A percentile compares a stretch with the other conserved stretches of the same genome.
Conservation (phyloP, 2,113 vertebrate genomes). For the Ia io region DNA sequence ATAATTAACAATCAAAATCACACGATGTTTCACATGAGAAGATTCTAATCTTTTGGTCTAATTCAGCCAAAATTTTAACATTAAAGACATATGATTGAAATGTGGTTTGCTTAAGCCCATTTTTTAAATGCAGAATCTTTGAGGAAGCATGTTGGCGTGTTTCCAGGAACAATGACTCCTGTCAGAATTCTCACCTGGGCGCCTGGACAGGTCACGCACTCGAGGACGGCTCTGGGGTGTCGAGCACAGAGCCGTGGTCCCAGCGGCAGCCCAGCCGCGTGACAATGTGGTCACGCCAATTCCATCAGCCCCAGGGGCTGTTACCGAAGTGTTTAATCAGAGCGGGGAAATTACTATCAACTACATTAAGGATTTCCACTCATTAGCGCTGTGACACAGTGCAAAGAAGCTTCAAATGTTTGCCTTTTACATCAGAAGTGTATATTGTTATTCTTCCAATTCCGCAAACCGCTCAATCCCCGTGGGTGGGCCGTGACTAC, state of each 20-base stretch:
- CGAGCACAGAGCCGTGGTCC: too few relatives aligned
- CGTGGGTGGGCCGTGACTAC: not conserved
- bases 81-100: not conserved
- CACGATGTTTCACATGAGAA: not conserved
- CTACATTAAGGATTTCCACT: not conserved
- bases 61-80: not conserved
- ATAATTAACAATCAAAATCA: not conserved
- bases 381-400: not conserved
- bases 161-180: not conserved
- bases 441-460: not conserved
- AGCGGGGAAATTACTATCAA: not conserved
- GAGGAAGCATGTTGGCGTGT: not conserved
- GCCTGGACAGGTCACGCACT: not conserved
- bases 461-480: accelerated
- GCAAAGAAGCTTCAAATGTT: not conserved
- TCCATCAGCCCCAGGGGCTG: not conserved
- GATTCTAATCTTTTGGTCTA: not conserved
- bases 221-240: not conserved
- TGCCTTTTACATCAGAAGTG: not conserved
- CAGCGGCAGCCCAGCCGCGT: not conserved
- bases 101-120: not conserved
- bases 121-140: not conserved
- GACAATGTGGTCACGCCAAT: not conserved
- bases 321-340: not conserved
- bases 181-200: not conserved